Evolutionary conservation across 1,140 invertebrate species (phyloP).

Genomic region (Branchinecta lynchi): DNA sequence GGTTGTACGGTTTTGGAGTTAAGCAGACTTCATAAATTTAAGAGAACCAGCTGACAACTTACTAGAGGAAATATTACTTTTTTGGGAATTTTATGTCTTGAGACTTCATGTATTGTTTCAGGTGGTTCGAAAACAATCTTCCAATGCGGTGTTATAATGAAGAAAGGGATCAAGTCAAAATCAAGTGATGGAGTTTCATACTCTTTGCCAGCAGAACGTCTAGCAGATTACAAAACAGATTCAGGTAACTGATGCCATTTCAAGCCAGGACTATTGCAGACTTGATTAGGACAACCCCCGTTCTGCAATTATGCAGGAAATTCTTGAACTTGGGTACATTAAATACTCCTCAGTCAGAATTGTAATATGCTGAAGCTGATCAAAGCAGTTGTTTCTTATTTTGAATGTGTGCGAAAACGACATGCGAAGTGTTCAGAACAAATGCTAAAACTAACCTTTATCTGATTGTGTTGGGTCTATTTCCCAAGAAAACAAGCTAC

Average conservation of each 20-base stretch:
- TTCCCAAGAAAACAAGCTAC: too few species aligned
- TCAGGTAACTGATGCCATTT: background rate
- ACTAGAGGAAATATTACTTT: too few species aligned
- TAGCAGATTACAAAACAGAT: background rate
- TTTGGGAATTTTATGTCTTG: too few species aligned
- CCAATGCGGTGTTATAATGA: background rate
- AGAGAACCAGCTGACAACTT: too few species aligned
- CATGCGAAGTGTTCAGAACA: background rate
- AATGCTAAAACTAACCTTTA: background rate
- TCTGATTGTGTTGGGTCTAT: too few species aligned
- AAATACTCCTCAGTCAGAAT: background rate
- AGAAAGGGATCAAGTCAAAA: conserved; percentile 9
- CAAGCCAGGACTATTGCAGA: background rate
- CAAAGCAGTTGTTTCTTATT: background rate
- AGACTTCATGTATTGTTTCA: too few species aligned
- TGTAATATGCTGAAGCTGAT: background rate
- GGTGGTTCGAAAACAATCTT: too few species aligned
- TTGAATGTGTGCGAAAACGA: background rate
- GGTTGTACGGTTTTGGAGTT: too few species aligned
- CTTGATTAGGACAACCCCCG: background rate
- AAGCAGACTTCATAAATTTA: too few species aligned
- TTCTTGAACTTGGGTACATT: background rate
- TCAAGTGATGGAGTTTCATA: background rate
- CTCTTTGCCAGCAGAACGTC: background rate
- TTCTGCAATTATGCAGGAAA: background rate